Base-by-base conservation (phyloP, 2,113 vertebrate species). In the Columba livia region DNA sequence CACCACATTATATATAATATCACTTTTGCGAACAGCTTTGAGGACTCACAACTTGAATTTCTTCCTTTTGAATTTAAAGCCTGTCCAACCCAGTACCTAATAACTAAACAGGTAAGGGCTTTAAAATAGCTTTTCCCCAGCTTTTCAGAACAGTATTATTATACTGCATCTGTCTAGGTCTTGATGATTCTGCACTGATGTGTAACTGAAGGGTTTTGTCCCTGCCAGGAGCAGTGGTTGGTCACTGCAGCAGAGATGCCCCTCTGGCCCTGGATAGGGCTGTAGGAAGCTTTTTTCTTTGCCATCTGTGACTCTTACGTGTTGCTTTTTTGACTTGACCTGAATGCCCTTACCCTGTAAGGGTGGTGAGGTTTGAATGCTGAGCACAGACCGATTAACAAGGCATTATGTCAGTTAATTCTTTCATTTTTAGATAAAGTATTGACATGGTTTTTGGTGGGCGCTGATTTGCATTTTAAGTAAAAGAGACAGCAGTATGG, bases 321-420 rank as follows among this genome's bases (percentile, higher is more conserved):
- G 75, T 38, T 91, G 38, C 83, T 93, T 93, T 94, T 95, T 94
- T 83, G 88, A 48, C 67, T 88, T 79, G 44, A 66, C 87, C 79
- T 80, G 81, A 69, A 78, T 71, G 71, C 29, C 62, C 53, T 79
- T 83, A 60, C 34, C 51, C 71, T 90, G 40, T 47, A 79, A 82
- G 53, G 70, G 57, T 1, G 0, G 17, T 34, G 34, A 85, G 66
- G 25, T 95, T 94, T 85, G 95, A 96, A 85, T 85, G 26, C 74
- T 38, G 74, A 77, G 48, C 50, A 32, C 29, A 85, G 70, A 50
- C 66, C 91, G 93, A 93, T 93, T 88, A 96, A 60, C 1, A 1
- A 72, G 64, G 79, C 71, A 80, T 93, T 91, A 95, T 88, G 64
- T 86, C 48, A 67, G 51, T 79, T 89, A 95, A 93, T 83, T 82